Evolutionary conservation across 1,140 invertebrate species (phyloP).

Genomic region (Muscidifurax raptorellus): DNA sequence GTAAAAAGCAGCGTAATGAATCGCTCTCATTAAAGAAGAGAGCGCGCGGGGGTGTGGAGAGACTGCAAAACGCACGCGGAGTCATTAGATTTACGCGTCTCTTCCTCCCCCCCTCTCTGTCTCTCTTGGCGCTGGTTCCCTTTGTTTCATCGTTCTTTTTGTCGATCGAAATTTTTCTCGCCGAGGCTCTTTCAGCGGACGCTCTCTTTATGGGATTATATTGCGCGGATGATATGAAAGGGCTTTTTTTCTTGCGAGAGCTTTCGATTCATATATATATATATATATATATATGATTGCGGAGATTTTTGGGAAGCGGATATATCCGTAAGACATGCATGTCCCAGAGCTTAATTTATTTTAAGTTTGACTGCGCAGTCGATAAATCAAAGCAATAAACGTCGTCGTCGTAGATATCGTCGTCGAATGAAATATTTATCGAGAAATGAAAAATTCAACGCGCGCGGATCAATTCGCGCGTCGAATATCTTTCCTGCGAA

Average conservation of each 20-base stretch:
- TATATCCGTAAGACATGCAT: background rate
- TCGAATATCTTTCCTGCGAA: background rate
- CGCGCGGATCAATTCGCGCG: too few relatives aligned
- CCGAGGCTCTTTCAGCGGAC: background rate
- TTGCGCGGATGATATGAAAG: too few relatives aligned
- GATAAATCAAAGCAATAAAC: background rate
- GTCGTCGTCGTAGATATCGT: background rate
- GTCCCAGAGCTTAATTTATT: too few relatives aligned
- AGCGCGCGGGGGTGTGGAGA: background rate
- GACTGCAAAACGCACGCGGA: background rate
- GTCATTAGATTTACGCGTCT: background rate
- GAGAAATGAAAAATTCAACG: background rate
- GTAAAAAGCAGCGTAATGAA: conserved; percentile 10
- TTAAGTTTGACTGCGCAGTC: background rate
- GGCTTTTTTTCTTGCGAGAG: background rate
- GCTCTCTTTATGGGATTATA: too few relatives aligned
- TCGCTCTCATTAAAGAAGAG: background rate
- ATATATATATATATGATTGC: too few relatives aligned
- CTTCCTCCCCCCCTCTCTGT: background rate
- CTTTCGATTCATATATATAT: background rate
- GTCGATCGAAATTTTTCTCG: background rate
- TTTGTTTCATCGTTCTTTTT: background rate
- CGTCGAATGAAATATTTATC: too few relatives aligned
- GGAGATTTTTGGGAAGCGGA: background rate
- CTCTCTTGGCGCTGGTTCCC: background rate